These are phyloP conservation scores for Phylloscopus trochilus DNA, from an alignment of 2,113 vertebrate species.

Conservation along the genomic window DNA sequence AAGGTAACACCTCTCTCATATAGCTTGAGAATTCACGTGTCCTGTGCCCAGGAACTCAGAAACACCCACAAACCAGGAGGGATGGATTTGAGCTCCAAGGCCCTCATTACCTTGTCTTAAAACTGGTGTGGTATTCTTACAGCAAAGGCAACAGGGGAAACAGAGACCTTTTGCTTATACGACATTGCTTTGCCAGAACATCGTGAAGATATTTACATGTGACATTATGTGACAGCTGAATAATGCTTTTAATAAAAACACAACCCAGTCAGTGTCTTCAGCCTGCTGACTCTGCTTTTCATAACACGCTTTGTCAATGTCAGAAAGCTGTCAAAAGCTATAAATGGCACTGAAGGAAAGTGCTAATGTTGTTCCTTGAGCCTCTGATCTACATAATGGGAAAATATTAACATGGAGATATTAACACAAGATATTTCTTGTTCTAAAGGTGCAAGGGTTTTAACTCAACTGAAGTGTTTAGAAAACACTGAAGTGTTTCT, in stretches of 20 bases:
- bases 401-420: not conserved
- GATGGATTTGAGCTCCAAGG: not conserved
- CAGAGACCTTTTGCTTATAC: not conserved
- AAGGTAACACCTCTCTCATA: not conserved
- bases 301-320: not conserved
- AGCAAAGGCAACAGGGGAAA: not conserved
- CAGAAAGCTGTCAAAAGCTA: conserved; percentile 7
- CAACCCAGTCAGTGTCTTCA: not conserved
- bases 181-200: not conserved
- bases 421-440: not conserved
- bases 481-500: not conserved
- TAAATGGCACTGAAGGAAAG: not conserved
- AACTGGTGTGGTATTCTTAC: rapidly evolving
- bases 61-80: not conserved
- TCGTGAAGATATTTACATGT: not conserved
- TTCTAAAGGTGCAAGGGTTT: not conserved
- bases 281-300: not conserved
- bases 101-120: not conserved
- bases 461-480: not conserved
- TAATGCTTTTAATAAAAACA: not conserved
- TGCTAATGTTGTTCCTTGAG: not conserved
- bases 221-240: not conserved
- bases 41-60: not conserved
- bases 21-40: not conserved
- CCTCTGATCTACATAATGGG: not conserved